Conservation (phyloP, 2,797 vertebrate species). For the Poecilia wingei region DNA sequence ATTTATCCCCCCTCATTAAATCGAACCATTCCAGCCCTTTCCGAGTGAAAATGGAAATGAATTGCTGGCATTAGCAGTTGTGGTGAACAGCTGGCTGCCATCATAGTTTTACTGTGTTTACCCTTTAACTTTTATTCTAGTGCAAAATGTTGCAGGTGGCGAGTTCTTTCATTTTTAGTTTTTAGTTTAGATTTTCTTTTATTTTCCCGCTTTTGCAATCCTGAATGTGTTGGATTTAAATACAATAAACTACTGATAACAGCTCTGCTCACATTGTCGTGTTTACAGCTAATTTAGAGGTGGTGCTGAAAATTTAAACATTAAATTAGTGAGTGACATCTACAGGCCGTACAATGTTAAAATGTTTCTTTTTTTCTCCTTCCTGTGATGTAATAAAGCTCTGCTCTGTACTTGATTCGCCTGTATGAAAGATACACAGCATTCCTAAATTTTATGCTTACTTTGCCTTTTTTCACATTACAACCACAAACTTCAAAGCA, state of each 20-base stretch:
- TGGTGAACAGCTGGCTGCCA: constrained; percentile 87
- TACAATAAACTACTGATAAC: constrained; percentile 99
- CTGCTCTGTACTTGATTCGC: background rate
- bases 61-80: constrained; percentile 83
- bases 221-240: constrained; percentile 97
- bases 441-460: background rate
- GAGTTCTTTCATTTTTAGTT: constrained; percentile 67
- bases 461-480: background rate
- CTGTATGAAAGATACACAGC: background rate
- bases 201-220: constrained; percentile 83
- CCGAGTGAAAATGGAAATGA: constrained; percentile 81
- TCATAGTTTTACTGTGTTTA: constrained; percentile 84
- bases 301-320: background rate
- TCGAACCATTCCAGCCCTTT: constrained; percentile 81
- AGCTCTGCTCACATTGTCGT: constrained; percentile 86
- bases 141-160: constrained; percentile 89
- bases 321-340: background rate
- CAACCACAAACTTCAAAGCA: background rate
- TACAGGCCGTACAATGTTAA: background rate
- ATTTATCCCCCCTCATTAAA: constrained; percentile 38
- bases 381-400: background rate
- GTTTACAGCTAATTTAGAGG: constrained; percentile 46
- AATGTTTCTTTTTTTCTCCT: background rate
- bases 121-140: constrained; percentile 85
- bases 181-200: constrained; percentile 40